Conservation (phyloP, 2,888 invertebrate species). For the Daptonema setosum region DNA sequence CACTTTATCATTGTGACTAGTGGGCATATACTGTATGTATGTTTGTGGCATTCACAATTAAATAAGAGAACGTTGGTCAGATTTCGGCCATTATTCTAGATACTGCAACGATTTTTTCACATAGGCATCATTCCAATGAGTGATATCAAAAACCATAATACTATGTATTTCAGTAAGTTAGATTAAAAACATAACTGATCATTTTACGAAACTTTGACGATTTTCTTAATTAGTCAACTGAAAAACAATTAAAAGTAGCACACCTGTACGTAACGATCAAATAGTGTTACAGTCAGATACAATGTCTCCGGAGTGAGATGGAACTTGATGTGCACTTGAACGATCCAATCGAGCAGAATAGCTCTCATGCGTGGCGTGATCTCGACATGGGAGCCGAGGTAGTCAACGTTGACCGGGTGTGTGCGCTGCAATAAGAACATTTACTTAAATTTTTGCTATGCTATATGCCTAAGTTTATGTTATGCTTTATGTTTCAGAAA, state of each 20-base stretch:
- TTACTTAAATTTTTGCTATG: neutral
- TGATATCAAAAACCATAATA: too few relatives aligned
- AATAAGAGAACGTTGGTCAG: too few relatives aligned
- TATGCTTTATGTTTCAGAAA: neutral
- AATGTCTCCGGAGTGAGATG: conserved; percentile 64
- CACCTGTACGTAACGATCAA: conserved; percentile 70
- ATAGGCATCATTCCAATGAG: too few relatives aligned
- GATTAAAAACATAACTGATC: too few relatives aligned
- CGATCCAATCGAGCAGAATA: conserved; percentile 75
- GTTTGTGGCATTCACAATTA: too few relatives aligned
- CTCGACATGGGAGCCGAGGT: conserved; percentile 9
- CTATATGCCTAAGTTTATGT: neutral
- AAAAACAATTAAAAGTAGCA: neutral
- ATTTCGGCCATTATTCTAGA: too few relatives aligned
- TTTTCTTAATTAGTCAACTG: too few relatives aligned
- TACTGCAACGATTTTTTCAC: too few relatives aligned
- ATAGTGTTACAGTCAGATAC: conserved; percentile 59
- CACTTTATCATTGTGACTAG: too few relatives aligned
- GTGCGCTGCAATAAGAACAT: neutral
- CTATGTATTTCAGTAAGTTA: too few relatives aligned
- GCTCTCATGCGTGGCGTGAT: conserved; percentile 64
- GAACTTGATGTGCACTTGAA: conserved; percentile 59
- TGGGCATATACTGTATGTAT: too few relatives aligned
- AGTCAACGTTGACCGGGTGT: neutral
- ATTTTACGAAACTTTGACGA: too few relatives aligned